Evolutionary conservation across 2,113 vertebrate genomes (phyloP).

Genomic region (Xyliphius kryptos): DNA sequence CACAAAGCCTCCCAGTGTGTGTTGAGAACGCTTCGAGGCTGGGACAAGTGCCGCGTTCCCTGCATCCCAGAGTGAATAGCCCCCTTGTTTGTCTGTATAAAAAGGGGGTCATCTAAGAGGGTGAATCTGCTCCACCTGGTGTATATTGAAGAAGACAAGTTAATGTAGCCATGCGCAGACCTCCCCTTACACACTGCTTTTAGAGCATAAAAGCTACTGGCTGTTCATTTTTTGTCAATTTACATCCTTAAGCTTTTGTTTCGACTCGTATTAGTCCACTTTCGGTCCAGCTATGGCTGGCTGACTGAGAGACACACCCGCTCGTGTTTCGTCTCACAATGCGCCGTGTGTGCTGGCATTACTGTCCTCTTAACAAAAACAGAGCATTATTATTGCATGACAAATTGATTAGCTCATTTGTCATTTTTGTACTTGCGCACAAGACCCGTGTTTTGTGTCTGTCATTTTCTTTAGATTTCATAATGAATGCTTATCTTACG

Average conservation of each 20-base stretch:
- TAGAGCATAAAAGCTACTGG: conserved; percentile 33
- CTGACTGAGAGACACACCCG: conserved; percentile 17
- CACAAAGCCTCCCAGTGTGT: conserved; percentile 63
- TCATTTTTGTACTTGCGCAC: too few relatives aligned
- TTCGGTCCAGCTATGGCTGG: neutral
- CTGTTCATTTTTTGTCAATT: conserved; percentile 29
- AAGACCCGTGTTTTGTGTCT: too few relatives aligned
- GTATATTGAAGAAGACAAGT: too few relatives aligned
- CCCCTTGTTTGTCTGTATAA: conserved; percentile 56
- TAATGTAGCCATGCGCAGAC: conserved; percentile 39
- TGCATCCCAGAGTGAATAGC: conserved; percentile 53
- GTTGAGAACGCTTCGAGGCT: conserved; percentile 53
- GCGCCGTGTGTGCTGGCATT: too few relatives aligned
- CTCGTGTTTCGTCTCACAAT: conserved; percentile 10
- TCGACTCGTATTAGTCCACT: conserved; percentile 1
- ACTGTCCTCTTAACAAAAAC: conserved; percentile 11
- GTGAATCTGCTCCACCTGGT: conserved; percentile 54
- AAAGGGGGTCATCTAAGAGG: conserved; percentile 54
- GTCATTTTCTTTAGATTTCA: conserved; percentile 30
- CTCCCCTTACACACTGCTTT: conserved; percentile 24
- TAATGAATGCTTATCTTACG: conserved; percentile 32
- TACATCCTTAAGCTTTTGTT: conserved; percentile 27
- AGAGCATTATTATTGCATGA: conserved; percentile 6
- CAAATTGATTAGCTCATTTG: conserved; percentile 33
- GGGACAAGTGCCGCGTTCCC: conserved; percentile 49